phyloP scores from a whole-genome alignment of 2,113 vertebrate genomes.

The Epinephelus lanceolatus region DNA sequence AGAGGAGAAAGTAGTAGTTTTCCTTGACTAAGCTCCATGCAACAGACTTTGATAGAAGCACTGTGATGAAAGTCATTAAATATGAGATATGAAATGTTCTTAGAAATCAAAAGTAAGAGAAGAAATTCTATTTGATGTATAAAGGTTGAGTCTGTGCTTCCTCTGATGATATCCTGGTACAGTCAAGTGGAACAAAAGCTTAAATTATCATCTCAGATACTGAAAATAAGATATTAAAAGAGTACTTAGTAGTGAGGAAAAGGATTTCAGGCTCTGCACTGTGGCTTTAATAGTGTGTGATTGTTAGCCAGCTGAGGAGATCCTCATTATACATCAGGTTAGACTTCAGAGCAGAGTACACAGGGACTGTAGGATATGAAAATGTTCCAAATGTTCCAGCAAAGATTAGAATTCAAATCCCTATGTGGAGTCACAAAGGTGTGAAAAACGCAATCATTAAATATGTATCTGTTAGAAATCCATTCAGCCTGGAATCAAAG shows the following conservation, averaged over 20 bases:
- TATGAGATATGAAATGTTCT: conserved; percentile 20
- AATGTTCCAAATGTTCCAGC: conserved; percentile 47
- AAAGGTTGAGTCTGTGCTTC: conserved; percentile 10
- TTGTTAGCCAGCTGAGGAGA: conserved; percentile 34
- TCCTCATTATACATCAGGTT: conserved; percentile 52
- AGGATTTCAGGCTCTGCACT: conserved; percentile 23
- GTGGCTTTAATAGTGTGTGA: conserved; percentile 36
- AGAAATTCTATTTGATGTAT: conserved; percentile 1
- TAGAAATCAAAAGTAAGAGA: conserved; percentile 7
- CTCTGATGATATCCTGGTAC: conserved; percentile 12
- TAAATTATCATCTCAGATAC: conserved; percentile 26
- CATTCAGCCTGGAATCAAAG: conserved; percentile 66
- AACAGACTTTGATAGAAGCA: neutral
- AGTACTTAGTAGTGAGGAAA: conserved; percentile 25
- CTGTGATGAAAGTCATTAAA: conserved; percentile 12
- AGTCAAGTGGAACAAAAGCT: conserved; percentile 45
- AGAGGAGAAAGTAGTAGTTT: neutral
- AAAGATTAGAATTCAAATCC: conserved; percentile 58
- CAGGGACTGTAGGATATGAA: conserved; percentile 21
- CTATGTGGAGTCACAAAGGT: conserved; percentile 44
- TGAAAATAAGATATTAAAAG: conserved; percentile 45
- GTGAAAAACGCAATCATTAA: conserved; percentile 56
- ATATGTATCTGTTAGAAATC: conserved; percentile 63
- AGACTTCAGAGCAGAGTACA: conserved; percentile 40
- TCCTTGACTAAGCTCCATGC: conserved; percentile 14